A percentile compares a stretch with the other conserved stretches of the same genome.
Evolutionary conservation across 1,140 invertebrate species (phyloP).

Genomic region (Trinorchestia longiramus): DNA sequence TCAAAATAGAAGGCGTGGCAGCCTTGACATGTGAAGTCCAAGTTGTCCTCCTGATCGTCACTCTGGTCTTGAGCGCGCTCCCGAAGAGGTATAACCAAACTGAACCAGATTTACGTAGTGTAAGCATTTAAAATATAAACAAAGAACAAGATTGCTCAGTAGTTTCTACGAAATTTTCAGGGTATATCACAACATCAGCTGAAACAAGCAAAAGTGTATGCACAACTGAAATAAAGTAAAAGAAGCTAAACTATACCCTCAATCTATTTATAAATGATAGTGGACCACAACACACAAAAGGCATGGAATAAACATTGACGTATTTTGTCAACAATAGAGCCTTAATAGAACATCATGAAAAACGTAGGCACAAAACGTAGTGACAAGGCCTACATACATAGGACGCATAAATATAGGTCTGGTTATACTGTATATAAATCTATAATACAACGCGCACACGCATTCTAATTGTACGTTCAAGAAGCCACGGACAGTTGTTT

Average conservation of each 20-base stretch:
- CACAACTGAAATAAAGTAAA: background rate
- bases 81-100: constrained; percentile 10
- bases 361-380: too few species aligned
- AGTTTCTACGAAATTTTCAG: background rate
- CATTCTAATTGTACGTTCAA: too few species aligned
- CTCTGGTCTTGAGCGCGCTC: background rate
- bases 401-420: too few species aligned
- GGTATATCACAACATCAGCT: background rate
- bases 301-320: too few species aligned
- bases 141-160: background rate
- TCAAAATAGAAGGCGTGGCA: constrained; percentile 37
- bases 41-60: constrained; percentile 16
- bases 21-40: background rate
- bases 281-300: too few species aligned
- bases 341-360: too few species aligned
- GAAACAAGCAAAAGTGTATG: background rate
- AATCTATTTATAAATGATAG: too few species aligned
- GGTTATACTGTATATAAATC: too few species aligned
- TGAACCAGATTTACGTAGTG: background rate
- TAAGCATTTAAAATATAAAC: background rate
- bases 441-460: too few species aligned
- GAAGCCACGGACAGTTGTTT: too few species aligned
- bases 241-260: background rate
- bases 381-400: too few species aligned
- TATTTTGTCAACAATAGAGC: too few species aligned